Conservation (phyloP, 37 sponge, comb jelly and placozoan genomes). For the Beroe ovata region DNA sequence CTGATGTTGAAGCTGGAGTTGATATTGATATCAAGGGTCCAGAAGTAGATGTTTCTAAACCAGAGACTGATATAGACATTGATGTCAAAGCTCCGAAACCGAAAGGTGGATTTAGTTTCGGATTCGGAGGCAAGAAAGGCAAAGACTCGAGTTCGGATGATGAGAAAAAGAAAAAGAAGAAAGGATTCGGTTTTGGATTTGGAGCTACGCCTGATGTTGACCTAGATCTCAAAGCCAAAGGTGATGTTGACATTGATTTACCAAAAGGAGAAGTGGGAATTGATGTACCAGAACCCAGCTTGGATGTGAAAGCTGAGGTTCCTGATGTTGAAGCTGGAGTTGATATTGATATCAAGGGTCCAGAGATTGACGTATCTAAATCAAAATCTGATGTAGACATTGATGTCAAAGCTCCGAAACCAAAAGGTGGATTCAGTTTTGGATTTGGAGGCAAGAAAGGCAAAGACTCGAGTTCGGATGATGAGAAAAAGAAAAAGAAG, state of each 20-base stretch:
- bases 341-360: background rate
- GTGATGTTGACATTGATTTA: background rate
- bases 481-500: conserved; percentile 39
- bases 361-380: background rate
- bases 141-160: background rate
- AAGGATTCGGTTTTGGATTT: conserved; percentile 6
- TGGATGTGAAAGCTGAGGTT: background rate
- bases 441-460: conserved; percentile 39
- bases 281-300: background rate
- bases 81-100: conserved; percentile 24
- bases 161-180: conserved; percentile 56
- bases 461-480: background rate
- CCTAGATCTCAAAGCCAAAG: conserved; percentile 10
- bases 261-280: background rate
- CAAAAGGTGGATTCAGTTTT: conserved; percentile 7
- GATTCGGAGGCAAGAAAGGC: conserved; percentile 11
- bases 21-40: background rate
- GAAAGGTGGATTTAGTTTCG: background rate
- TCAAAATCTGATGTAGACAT: background rate
- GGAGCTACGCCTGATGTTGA: background rate
- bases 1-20: conserved; percentile 9
- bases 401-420: background rate
- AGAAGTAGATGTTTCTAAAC: conserved; percentile 1
- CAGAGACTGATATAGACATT: background rate
- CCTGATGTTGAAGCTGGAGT: no score